phyloP scores from a whole-genome alignment of 2,113 vertebrate species.

The Lycaon pictus region DNA sequence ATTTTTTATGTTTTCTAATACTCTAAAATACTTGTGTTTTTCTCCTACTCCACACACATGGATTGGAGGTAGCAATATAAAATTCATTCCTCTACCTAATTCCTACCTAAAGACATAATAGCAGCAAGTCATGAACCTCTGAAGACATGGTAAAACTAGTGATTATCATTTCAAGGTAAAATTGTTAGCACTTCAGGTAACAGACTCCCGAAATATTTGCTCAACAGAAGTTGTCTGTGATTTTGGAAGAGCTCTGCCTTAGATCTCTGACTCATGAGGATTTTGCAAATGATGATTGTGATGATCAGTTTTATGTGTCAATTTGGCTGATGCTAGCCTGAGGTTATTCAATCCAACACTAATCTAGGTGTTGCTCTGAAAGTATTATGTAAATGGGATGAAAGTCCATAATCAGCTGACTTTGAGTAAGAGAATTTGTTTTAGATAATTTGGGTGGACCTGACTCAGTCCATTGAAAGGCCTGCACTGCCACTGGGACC shows the following conservation, averaged over 20 bases:
- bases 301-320: constrained; percentile 16
- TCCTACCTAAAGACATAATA: background rate
- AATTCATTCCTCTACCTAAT: background rate
- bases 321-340: background rate
- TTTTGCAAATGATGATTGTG: constrained; percentile 40
- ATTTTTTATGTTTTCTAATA: background rate
- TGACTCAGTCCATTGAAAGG: background rate
- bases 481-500: background rate
- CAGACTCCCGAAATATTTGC: constrained; percentile 33
- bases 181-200: constrained; percentile 44
- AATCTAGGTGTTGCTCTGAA: background rate
- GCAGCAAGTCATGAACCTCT: background rate
- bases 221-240: background rate
- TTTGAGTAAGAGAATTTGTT: constrained; percentile 20
- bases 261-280: constrained; percentile 40
- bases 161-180: background rate
- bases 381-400: background rate
- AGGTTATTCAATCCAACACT: constrained; percentile 33
- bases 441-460: background rate
- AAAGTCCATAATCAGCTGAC: background rate
- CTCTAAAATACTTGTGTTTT: background rate
- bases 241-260: constrained; percentile 37
- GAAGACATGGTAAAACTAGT: background rate
- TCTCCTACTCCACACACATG: background rate
- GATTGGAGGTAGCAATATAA: background rate